phyloP scores from a whole-genome alignment of 2,888 invertebrate species.

The Synanthedon vespiformis region DNA sequence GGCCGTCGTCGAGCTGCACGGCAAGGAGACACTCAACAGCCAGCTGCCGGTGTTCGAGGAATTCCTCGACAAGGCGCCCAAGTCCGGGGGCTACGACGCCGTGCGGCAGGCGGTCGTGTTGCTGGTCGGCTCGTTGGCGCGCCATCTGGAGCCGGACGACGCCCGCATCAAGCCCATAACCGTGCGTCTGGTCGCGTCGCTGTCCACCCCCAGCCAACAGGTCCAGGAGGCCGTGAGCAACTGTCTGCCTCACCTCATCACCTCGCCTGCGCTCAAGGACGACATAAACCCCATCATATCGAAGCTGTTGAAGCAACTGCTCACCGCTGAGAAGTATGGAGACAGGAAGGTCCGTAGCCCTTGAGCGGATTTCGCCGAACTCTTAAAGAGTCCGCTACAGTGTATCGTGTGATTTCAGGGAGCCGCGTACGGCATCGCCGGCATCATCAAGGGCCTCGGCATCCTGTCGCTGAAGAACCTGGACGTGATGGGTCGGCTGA shows the following conservation, averaged over 20 bases:
- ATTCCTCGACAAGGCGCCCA: constrained; percentile 93
- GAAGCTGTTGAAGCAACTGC: constrained; percentile 85
- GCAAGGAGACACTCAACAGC: constrained; percentile 83
- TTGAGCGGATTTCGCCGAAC: background rate
- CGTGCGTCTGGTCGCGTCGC: constrained; percentile 86
- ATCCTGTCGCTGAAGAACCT: constrained; percentile 94
- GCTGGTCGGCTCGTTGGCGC: constrained; percentile 96
- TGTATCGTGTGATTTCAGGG: constrained; percentile 66
- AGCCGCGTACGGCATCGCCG: constrained; percentile 97
- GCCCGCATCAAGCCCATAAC: constrained; percentile 94
- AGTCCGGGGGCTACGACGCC: constrained; percentile 89
- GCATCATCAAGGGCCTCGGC: constrained; percentile 96
- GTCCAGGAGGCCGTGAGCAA: constrained; percentile 97
- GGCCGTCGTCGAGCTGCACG: constrained; percentile 90
- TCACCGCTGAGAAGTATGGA: constrained; percentile 93
- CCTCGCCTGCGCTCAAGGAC: constrained; percentile 85
- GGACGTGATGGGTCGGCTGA: constrained; percentile 94
- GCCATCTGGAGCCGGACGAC: constrained; percentile 93
- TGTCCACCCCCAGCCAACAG: constrained; percentile 97
- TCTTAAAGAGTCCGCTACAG: background rate
- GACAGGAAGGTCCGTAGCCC: constrained; percentile 69
- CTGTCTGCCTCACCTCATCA: constrained; percentile 92
- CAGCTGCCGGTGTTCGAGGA: constrained; percentile 93
- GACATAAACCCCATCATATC: constrained; percentile 91
- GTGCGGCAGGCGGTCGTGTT: constrained; percentile 97